Conservation (phyloP, 1,140 invertebrate genomes). For the Drosophila carrolli region DNA sequence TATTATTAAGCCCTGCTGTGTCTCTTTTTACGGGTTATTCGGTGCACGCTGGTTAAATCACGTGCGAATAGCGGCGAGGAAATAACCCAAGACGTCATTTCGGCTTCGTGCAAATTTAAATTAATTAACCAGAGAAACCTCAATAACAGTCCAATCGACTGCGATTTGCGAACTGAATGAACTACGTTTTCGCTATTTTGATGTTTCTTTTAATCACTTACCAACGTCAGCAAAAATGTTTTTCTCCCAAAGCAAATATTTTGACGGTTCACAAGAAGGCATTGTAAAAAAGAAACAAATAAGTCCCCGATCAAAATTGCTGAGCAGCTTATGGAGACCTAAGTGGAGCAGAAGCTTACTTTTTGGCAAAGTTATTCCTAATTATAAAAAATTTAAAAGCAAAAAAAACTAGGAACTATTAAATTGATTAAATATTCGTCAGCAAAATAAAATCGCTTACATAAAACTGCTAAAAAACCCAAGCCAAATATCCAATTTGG, state of each 20-base stretch:
- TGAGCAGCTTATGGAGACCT: slow-evolving; percentile 46
- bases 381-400: not conserved
- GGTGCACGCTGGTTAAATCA: slow-evolving; percentile 56
- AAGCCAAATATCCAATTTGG: not conserved
- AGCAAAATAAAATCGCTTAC: not conserved
- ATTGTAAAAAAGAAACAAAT: not conserved
- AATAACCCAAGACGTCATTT: slow-evolving; percentile 64
- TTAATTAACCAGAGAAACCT: slow-evolving; percentile 50
- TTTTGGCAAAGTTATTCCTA: not conserved
- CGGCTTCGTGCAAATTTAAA: slow-evolving; percentile 68
- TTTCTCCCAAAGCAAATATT: slow-evolving; percentile 33
- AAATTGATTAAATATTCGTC: too few species aligned
- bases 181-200: slow-evolving; percentile 32
- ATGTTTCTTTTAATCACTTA: slow-evolving; percentile 21
- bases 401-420: too few species aligned
- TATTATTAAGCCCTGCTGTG: slow-evolving; percentile 18
- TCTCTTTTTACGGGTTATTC: slow-evolving; percentile 20
- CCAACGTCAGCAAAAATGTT: slow-evolving; percentile 28
- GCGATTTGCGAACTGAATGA: slow-evolving; percentile 48
- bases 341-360: not conserved
- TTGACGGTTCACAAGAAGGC: slow-evolving; percentile 3
- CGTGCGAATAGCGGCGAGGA: slow-evolving; percentile 40
- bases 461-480: not conserved
- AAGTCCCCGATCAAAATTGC: slow-evolving; percentile 12
- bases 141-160: slow-evolving; percentile 58